Base-by-base conservation (phyloP, 2,113 vertebrate genomes). In the Cardinalis cardinalis region DNA sequence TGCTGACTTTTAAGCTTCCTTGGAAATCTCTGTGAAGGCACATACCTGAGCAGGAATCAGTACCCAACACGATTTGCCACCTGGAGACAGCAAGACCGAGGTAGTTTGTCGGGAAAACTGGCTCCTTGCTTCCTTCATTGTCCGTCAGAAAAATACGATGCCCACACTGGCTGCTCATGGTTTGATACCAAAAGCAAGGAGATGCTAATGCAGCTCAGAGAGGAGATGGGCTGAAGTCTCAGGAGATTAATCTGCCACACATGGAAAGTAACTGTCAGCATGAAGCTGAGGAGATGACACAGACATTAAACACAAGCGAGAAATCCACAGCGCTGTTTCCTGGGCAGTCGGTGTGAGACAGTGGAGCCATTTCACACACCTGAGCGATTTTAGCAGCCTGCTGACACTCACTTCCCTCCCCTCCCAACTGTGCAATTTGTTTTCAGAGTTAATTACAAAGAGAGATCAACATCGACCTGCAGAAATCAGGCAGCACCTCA, bases 361-460 rank as follows among this genome's bases (percentile, higher is more conserved):
- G 32, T 66, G 81, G 59, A 92, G 80, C 84, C 90, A 92, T 95
- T 93, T 93, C 66, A 87, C 87, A 89, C 92, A 88, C 92, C 91
- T 95, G 91, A 95, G 78, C 44, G 68, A 87, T 38, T 76, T 79
- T 41, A 65, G 90, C 78, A 82, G 87, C 74, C 77, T 87, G 87
- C 93, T 87, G 81, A 87, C 78, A 60, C 55, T 79, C 69, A 18
- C 79, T 76, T 63, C 85, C 31, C 64, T 89, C 64, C 69, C 43
- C 77, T 90, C 84, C 87, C 92, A 85, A 55, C 68, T 38, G 74
- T 8, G 2, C 51, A 7, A 64, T 94, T 92, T 90, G 61, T 95
- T 94, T 87, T 80, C 64, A 60, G 51, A 76, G 87, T 73, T 94
- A 90, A 95, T 95, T 93, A 93, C 82, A 93, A 92, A 87, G 81